These are phyloP conservation scores for Vimba vimba DNA, from an alignment of 2,113 vertebrate species.

Conservation along the genomic window DNA sequence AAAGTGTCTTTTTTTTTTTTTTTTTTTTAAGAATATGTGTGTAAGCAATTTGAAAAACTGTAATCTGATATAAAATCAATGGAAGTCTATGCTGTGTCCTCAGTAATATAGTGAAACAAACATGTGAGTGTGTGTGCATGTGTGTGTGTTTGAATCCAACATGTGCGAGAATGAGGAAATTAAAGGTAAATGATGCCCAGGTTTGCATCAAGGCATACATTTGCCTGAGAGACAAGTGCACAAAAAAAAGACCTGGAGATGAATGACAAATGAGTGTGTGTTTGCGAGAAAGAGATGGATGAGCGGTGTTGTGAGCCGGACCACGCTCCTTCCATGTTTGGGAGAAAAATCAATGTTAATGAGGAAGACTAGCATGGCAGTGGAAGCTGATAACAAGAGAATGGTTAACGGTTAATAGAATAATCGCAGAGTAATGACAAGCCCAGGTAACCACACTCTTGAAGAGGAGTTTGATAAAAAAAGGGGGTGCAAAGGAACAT, in stretches of 20 bases:
- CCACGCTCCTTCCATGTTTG: conserved; percentile 53
- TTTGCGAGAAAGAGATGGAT: conserved; percentile 42
- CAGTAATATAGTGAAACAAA: too few species aligned
- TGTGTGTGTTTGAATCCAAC: neutral
- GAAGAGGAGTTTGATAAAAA: neutral
- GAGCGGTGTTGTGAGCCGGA: conserved; percentile 28
- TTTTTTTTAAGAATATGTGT: too few species aligned
- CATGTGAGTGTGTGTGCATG: neutral
- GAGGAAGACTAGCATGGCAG: conserved; percentile 62
- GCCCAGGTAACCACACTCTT: conserved; percentile 4
- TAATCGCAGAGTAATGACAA: conserved; percentile 16
- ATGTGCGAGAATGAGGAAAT: neutral
- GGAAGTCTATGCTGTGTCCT: too few species aligned
- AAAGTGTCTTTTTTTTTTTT: too few species aligned
- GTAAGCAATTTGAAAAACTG: too few species aligned
- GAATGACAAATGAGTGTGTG: conserved; percentile 17
- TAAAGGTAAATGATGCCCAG: neutral
- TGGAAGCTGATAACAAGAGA: conserved; percentile 68
- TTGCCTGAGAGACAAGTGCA: conserved; percentile 23
- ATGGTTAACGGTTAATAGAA: conserved; percentile 42
- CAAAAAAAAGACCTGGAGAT: conserved; percentile 29
- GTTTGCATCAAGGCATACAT: neutral
- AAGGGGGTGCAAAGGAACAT: neutral
- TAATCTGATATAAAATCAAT: too few species aligned
- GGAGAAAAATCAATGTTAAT: conserved; percentile 72